Percentiles rank a stretch among this genome's conserved stretches.
Conservation (phyloP, 2,113 vertebrate species). For the Rhineura floridana region DNA sequence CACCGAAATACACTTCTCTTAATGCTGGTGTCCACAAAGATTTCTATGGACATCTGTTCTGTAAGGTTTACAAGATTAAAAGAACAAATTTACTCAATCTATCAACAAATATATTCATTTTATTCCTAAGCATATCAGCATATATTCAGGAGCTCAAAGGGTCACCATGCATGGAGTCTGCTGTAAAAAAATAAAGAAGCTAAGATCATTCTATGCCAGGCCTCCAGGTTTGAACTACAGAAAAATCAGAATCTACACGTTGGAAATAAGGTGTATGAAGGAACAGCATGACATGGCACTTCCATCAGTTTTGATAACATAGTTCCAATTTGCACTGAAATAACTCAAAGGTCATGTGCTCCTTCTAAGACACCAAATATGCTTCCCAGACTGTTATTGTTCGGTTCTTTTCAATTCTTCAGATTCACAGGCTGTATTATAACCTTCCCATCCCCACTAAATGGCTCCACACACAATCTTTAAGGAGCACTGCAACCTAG, state of each 20-base stretch:
- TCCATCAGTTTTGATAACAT: conserved; percentile 43
- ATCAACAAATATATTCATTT: neutral
- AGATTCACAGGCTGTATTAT: neutral
- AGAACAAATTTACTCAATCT: conserved; percentile 30
- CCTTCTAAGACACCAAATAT: conserved; percentile 18
- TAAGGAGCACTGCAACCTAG: neutral
- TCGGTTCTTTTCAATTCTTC: conserved; percentile 27
- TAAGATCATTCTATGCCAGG: conserved; percentile 14
- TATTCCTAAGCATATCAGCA: conserved; percentile 57
- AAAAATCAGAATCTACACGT: conserved; percentile 44
- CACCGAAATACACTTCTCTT: neutral
- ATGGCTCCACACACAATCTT: neutral
- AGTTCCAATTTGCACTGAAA: conserved; percentile 45
- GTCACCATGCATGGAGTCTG: conserved; percentile 52
- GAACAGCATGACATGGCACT: conserved; percentile 27
- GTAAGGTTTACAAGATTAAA: conserved; percentile 11
- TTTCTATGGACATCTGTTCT: neutral
- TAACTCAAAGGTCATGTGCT: conserved; percentile 30
- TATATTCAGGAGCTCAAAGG: conserved; percentile 46
- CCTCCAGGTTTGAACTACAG: conserved; percentile 46
- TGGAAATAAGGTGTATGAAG: conserved; percentile 33
- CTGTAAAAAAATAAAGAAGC: conserved; percentile 61
- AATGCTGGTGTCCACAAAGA: neutral
- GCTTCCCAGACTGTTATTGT: neutral
- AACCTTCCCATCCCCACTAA: neutral